Percentiles rank a stretch among this genome's conserved stretches.
phyloP scores from a whole-genome alignment of 64 coral and sea anemone genomes.

The Pachyseris speciosa region DNA sequence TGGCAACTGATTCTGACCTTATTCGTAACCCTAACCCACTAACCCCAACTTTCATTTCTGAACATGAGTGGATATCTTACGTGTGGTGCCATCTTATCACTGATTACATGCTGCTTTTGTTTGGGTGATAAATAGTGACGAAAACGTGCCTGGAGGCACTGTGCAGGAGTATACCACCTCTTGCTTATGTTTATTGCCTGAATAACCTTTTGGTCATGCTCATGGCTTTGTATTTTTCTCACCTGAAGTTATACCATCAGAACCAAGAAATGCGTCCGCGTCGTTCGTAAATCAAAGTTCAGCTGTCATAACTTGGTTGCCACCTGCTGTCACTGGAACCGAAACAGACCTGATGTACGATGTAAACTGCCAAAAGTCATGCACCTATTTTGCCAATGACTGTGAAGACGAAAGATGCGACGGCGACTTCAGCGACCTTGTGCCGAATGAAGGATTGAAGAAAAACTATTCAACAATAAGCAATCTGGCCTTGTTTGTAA shows the following conservation, averaged over 20 bases:
- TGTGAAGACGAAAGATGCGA: not conserved
- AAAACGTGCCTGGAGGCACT: no score
- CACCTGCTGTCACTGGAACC: not conserved
- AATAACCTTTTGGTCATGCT: no score
- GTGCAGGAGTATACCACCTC: no score
- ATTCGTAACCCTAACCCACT: no score
- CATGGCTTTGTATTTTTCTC: not conserved
- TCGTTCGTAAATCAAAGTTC: not conserved
- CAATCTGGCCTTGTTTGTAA: not conserved
- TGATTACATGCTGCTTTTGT: no score
- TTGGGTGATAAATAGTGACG: no score
- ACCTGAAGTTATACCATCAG: not conserved
- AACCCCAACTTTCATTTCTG: no score
- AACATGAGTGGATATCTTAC: no score
- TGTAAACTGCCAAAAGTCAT: not conserved
- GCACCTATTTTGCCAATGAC: not conserved
- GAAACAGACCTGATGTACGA: not conserved
- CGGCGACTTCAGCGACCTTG: not conserved
- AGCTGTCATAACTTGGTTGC: not conserved
- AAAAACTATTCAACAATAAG: no score
- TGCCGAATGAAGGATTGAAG: not conserved
- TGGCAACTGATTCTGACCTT: no score
- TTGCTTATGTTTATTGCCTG: no score
- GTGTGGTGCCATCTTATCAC: no score
- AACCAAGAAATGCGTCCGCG: not conserved